Conservation (phyloP, 2,888 invertebrate species). For the Drosophila dives region DNA sequence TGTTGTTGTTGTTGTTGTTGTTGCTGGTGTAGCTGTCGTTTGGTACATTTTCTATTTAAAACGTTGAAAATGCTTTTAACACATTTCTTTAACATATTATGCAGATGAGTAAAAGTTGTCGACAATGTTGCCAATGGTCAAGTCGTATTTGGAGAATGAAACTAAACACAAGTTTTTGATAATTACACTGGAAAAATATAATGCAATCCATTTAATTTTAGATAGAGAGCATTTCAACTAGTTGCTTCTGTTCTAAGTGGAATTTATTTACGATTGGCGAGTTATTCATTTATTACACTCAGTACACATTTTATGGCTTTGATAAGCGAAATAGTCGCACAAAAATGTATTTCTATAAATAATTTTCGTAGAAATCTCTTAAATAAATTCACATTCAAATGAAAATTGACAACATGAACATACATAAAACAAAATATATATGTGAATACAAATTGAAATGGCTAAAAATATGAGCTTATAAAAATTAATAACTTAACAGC, state of each 20-base stretch:
- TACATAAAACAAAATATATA: slow-evolving; percentile 18
- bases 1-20: slow-evolving; percentile 25
- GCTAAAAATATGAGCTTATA: slow-evolving; percentile 13
- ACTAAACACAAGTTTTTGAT: slow-evolving; percentile 13
- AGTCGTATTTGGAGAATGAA: slow-evolving; percentile 15
- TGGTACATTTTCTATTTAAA: slow-evolving; percentile 56
- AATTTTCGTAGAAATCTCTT: slow-evolving; percentile 3
- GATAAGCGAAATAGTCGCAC: neutral
- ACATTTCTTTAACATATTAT: slow-evolving; percentile 63
- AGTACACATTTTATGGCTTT: neutral
- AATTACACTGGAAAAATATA: slow-evolving; percentile 15
- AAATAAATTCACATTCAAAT: slow-evolving; percentile 9
- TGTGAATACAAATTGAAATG: slow-evolving; percentile 25
- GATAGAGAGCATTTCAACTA: slow-evolving; percentile 35
- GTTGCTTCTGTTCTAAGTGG: slow-evolving; percentile 22
- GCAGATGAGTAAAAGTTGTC: slow-evolving; percentile 71
- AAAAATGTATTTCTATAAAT: neutral
- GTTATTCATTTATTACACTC: neutral
- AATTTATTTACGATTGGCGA: neutral
- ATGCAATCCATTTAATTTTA: neutral
- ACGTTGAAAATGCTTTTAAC: slow-evolving; percentile 65
- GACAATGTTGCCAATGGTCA: slow-evolving; percentile 28
- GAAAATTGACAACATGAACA: slow-evolving; percentile 18
- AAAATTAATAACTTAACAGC: slow-evolving; percentile 19
- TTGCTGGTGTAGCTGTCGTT: slow-evolving; percentile 44